These are phyloP conservation scores for Cyprinodon tularosa DNA, from an alignment of 2,113 vertebrate genomes.

Conservation along the genomic window DNA sequence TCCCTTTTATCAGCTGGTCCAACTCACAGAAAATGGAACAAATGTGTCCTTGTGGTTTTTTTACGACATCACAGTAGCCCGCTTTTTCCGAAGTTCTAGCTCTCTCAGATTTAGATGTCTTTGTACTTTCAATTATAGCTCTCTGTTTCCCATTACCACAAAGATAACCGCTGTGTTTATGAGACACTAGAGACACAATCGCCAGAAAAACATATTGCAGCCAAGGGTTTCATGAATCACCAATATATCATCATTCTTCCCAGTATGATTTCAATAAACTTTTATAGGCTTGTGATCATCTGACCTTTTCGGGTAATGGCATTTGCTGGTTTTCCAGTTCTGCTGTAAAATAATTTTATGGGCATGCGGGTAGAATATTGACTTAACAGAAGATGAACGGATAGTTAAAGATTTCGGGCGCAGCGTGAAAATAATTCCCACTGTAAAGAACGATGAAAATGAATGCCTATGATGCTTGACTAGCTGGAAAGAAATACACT, in stretches of 20 bases:
- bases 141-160: conserved; percentile 70
- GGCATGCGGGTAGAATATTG: conserved; percentile 45
- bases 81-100: conserved; percentile 45
- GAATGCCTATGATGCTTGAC: conserved; percentile 47
- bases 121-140: conserved; percentile 56
- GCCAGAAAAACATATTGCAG: conserved; percentile 51
- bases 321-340: conserved; percentile 62
- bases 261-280: conserved; percentile 54
- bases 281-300: conserved; percentile 62
- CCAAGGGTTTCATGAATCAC: conserved; percentile 56
- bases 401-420: conserved; percentile 44
- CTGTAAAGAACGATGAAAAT: conserved; percentile 39
- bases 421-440: conserved; percentile 49
- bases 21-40: conserved; percentile 73
- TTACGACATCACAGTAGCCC: conserved; percentile 59
- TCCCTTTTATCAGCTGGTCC: conserved; percentile 39
- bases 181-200: conserved; percentile 46
- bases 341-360: conserved; percentile 60
- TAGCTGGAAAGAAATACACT: conserved; percentile 24
- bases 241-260: conserved; percentile 63
- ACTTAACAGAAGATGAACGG: conserved; percentile 34
- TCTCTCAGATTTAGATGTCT: conserved; percentile 56
- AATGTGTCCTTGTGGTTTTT: conserved; percentile 58
- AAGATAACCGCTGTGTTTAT: conserved; percentile 69
- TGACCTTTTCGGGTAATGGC: conserved; percentile 62